Percentiles rank a stretch among this genome's conserved stretches.
Conservation (phyloP, 2,113 vertebrate species). For the human (Homo sapiens) region DNA sequence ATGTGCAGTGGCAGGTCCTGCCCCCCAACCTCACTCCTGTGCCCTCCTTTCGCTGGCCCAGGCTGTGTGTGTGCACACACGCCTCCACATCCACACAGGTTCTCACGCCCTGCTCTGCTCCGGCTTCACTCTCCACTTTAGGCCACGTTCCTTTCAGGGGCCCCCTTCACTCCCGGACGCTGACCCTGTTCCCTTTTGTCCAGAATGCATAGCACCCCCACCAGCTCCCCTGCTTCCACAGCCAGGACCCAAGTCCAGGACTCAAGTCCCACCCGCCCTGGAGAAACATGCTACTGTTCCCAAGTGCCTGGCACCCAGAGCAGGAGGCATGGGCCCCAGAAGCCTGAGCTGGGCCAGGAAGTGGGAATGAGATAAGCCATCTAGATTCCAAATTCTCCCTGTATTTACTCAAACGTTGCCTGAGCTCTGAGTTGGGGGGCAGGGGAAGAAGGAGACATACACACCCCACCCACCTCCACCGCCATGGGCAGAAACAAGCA, state of each 20-base stretch:
- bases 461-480: not conserved
- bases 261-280: not conserved
- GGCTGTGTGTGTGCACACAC: fast-evolving
- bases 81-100: not conserved
- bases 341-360: not conserved
- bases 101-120: not conserved
- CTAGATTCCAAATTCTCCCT: not conserved
- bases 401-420: not conserved
- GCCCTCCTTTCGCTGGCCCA: no score
- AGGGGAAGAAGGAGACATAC: fast-evolving
- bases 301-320: not conserved
- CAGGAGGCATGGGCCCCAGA: not conserved
- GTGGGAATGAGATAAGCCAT: not conserved
- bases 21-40: not conserved
- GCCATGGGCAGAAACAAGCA: not conserved
- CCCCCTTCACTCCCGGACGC: not conserved
- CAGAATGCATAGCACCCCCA: not conserved
- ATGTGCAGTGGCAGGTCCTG: not conserved
- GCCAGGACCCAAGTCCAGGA: not conserved
- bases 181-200: not conserved
- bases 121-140: not conserved
- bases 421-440: not conserved
- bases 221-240: not conserved
- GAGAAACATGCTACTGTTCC: not conserved
- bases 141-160: not conserved